Conservation (phyloP, 2,113 vertebrate species). For the Epinephelus lanceolatus region DNA sequence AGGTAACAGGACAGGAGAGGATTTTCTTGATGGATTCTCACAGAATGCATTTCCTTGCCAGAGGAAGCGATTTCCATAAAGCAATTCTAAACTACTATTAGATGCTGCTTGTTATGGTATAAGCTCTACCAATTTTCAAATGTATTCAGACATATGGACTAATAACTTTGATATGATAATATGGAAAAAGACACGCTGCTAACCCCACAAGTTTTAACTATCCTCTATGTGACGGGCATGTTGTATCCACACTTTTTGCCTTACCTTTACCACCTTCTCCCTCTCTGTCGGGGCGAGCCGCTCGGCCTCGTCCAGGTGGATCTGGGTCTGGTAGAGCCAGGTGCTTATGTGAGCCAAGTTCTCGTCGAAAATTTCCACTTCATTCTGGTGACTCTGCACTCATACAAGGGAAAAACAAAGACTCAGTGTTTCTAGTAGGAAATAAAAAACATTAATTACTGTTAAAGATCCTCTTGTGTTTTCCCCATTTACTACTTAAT, state of each 20-base stretch:
- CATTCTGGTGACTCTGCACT: conserved; percentile 92
- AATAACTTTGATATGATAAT: not conserved
- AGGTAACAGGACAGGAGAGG: conserved; percentile 8
- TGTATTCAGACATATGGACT: not conserved
- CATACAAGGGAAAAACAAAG: not conserved
- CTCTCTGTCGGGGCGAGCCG: conserved; percentile 88
- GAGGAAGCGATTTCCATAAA: conserved; percentile 34
- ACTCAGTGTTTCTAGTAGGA: not conserved
- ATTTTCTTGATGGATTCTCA: conserved; percentile 12
- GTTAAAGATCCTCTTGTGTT: not conserved
- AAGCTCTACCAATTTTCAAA: not conserved
- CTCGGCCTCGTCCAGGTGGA: conserved; percentile 94
- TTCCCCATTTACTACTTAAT: conserved; percentile 2
- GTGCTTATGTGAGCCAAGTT: conserved; percentile 98
- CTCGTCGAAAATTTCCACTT: conserved; percentile 96
- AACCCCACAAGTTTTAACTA: not conserved
- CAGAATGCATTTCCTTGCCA: conserved; percentile 13
- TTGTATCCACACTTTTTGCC: not conserved
- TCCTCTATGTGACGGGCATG: not conserved
- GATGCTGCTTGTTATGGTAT: not conserved
- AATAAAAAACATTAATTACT: not conserved
- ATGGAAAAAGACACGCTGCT: not conserved
- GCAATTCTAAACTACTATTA: conserved; percentile 5
- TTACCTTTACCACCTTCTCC: conserved; percentile 92
- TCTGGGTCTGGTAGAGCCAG: conserved; percentile 98